These are phyloP conservation scores for Trimorus sp. DNA, from an alignment of 2,888 invertebrate species.

Conservation along the genomic window DNA sequence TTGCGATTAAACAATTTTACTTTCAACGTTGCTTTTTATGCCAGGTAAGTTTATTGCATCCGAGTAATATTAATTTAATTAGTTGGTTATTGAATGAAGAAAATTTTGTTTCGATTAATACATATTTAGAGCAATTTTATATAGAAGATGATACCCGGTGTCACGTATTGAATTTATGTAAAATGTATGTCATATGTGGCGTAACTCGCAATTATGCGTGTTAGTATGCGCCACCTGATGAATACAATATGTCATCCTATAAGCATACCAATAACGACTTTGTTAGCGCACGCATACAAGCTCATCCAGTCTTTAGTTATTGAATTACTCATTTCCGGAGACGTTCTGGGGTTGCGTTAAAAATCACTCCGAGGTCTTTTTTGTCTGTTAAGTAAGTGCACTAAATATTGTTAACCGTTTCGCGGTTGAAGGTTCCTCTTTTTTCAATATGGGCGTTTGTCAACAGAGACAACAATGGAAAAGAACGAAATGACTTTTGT, in stretches of 20 bases:
- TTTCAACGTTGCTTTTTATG: no score
- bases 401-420: no score
- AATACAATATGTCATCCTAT: conserved; percentile 61
- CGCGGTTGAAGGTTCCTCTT: no score
- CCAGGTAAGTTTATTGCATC: no score
- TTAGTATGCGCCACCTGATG: conserved; percentile 53
- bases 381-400: no score
- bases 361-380: no score
- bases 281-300: conserved; percentile 30
- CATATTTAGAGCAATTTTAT: conserved; percentile 48
- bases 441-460: no score
- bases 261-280: conserved; percentile 62
- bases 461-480: no score
- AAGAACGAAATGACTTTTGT: no score
- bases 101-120: conserved; percentile 34
- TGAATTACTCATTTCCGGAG: conserved; percentile 39
- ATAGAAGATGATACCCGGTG: conserved; percentile 32
- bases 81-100: conserved; percentile 32
- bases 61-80: no score
- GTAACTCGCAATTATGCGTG: conserved; percentile 60
- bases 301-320: conserved; percentile 44
- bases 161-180: conserved; percentile 61
- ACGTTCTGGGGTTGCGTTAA: no score
- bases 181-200: conserved; percentile 59
- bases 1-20: no score